These are phyloP conservation scores for Agonopterix subpropinquella DNA, from an alignment of 2,888 invertebrate species.

Conservation along the genomic window DNA sequence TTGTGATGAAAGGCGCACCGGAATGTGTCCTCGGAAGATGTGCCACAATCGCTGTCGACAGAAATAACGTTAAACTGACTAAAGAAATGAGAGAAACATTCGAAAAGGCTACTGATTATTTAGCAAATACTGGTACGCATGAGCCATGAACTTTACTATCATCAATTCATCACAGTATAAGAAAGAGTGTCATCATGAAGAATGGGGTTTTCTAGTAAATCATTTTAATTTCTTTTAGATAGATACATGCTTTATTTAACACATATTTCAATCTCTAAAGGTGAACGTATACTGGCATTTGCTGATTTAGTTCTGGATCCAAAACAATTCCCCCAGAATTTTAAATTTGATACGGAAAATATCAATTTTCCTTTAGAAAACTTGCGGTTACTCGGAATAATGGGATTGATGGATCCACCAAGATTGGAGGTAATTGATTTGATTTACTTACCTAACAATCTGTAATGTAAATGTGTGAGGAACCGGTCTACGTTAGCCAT, in stretches of 20 bases:
- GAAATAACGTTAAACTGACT: conserved; percentile 77
- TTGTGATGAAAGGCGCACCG: conserved; percentile 98
- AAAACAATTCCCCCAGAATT: conserved; percentile 90
- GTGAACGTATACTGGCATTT: conserved; percentile 92
- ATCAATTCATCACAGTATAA: too few relatives aligned
- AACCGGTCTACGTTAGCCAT: too few relatives aligned
- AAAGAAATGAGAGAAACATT: conserved; percentile 33
- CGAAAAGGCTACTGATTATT: conserved; percentile 37
- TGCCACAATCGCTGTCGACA: conserved; percentile 85
- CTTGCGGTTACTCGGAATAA: conserved; percentile 93
- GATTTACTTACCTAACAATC: background rate
- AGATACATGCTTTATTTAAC: too few relatives aligned
- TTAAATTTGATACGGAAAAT: conserved; percentile 90
- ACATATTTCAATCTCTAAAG: conserved; percentile 41
- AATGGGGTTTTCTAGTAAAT: too few relatives aligned
- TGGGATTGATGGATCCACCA: conserved; percentile 99
- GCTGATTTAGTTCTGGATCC: conserved; percentile 92
- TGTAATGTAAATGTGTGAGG: too few relatives aligned
- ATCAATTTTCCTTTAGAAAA: conserved; percentile 91
- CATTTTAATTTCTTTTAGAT: too few relatives aligned
- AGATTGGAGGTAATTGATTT: conserved; percentile 44
- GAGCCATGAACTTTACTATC: too few relatives aligned
- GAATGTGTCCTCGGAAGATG: conserved; percentile 93
- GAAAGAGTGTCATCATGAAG: too few relatives aligned
- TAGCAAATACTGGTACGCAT: conserved; percentile 53